Conservation (phyloP, 2,888 invertebrate species). For the Thyatira batis region DNA sequence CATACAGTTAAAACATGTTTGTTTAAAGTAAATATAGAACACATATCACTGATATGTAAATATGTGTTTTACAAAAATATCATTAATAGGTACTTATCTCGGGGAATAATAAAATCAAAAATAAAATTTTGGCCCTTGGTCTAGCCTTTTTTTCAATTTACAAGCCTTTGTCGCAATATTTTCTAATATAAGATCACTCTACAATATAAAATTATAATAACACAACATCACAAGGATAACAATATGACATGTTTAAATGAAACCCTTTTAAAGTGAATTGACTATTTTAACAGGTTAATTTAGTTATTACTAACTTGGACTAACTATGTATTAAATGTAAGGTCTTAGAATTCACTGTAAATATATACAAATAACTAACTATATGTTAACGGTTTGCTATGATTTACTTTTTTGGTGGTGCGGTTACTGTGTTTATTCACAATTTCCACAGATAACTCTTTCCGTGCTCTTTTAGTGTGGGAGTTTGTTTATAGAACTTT, state of each 20-base stretch:
- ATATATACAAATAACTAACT: constrained; percentile 52
- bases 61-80: too few relatives aligned
- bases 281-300: constrained; percentile 28
- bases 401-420: constrained; percentile 15
- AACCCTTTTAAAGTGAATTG: constrained; percentile 26
- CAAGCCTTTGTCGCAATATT: too few relatives aligned
- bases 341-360: constrained; percentile 53
- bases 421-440: neutral
- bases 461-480: neutral
- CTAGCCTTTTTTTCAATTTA: too few relatives aligned
- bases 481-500: neutral
- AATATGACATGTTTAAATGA: constrained; percentile 15
- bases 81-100: too few relatives aligned
- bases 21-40: too few relatives aligned
- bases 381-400: constrained; percentile 40
- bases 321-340: constrained; percentile 37
- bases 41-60: too few relatives aligned
- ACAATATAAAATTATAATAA: constrained; percentile 8
- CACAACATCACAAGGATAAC: constrained; percentile 23
- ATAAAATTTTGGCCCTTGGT: too few relatives aligned
- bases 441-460: neutral
- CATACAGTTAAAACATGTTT: too few relatives aligned
- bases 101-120: neutral
- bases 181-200: neutral
- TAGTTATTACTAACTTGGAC: constrained; percentile 45